Percentiles rank a stretch among this genome's conserved stretches.
phyloP scores from a whole-genome alignment of 2,888 invertebrate genomes.

The Ferdinandea cuprea region DNA sequence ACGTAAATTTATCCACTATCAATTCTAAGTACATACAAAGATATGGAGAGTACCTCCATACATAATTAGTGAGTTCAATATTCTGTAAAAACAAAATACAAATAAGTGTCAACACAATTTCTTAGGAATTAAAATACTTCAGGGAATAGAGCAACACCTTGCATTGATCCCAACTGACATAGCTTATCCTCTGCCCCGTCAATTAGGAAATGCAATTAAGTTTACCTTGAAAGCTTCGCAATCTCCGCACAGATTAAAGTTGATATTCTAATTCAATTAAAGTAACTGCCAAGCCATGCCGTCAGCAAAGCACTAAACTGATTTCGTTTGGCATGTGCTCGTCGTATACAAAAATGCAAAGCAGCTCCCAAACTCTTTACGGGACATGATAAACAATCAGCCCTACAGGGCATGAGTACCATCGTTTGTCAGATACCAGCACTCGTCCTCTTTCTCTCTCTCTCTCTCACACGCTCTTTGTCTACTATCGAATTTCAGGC shows the following conservation, averaged over 20 bases:
- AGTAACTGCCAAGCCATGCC: conserved; percentile 39
- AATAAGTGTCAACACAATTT: too few relatives aligned
- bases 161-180: not conserved
- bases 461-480: not conserved
- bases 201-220: conserved; percentile 56
- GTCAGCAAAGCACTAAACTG: conserved; percentile 44
- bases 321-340: conserved; percentile 34
- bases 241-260: conserved; percentile 31
- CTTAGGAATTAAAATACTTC: too few relatives aligned
- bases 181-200: conserved; percentile 2
- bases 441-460: not conserved
- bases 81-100: too few relatives aligned
- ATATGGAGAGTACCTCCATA: too few relatives aligned
- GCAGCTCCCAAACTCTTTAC: conserved; percentile 33
- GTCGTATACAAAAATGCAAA: conserved; percentile 29
- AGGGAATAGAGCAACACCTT: not conserved
- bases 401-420: conserved; percentile 7
- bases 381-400: conserved; percentile 39
- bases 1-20: too few relatives aligned
- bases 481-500: conserved; percentile 1
- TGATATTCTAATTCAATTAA: conserved; percentile 65
- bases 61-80: too few relatives aligned
- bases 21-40: too few relatives aligned
- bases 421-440: conserved; percentile 25
- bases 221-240: conserved; percentile 6